Conservation (phyloP, 2,888 invertebrate species). For the Xestia rhomboidea region DNA sequence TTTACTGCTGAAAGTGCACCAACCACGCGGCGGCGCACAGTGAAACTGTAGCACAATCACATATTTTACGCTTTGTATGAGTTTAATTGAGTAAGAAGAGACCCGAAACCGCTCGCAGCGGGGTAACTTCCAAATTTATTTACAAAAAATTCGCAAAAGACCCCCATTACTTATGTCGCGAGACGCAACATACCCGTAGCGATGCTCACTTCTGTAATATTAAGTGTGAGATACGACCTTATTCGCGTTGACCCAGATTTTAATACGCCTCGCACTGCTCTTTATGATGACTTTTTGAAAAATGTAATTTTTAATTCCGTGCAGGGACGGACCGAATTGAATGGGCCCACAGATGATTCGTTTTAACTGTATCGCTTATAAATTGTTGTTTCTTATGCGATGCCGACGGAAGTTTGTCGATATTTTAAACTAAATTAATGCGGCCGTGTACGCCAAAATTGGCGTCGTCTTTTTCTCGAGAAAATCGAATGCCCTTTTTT, state of each 20-base stretch:
- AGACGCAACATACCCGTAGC: conserved; percentile 81
- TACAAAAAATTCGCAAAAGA: conserved; percentile 83
- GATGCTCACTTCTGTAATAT: conserved; percentile 84
- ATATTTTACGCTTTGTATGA: conserved; percentile 89
- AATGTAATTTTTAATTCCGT: conserved; percentile 89
- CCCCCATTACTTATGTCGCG: conserved; percentile 87
- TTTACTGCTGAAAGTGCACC: conserved; percentile 82
- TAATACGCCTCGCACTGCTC: conserved; percentile 82
- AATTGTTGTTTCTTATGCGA: conserved; percentile 88
- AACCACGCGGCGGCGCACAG: conserved; percentile 73
- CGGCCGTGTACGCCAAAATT: conserved; percentile 79
- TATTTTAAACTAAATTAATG: conserved; percentile 88
- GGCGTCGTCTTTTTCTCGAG: conserved; percentile 77
- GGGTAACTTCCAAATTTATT: conserved; percentile 89
- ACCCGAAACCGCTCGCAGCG: conserved; percentile 83
- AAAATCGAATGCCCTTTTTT: conserved; percentile 79
- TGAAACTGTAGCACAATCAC: conserved; percentile 88
- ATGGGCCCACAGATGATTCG: conserved; percentile 82
- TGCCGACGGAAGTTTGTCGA: conserved; percentile 84
- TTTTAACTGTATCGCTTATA: conserved; percentile 88
- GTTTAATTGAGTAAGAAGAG: conserved; percentile 89
- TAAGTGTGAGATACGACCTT: conserved; percentile 89
- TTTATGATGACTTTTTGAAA: conserved; percentile 91
- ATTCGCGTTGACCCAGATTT: conserved; percentile 88
- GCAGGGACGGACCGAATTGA: conserved; percentile 80